A percentile compares a stretch with the other conserved stretches of the same genome.
phyloP scores from a whole-genome alignment of 2,113 vertebrate species.

The Callorhinus ursinus region DNA sequence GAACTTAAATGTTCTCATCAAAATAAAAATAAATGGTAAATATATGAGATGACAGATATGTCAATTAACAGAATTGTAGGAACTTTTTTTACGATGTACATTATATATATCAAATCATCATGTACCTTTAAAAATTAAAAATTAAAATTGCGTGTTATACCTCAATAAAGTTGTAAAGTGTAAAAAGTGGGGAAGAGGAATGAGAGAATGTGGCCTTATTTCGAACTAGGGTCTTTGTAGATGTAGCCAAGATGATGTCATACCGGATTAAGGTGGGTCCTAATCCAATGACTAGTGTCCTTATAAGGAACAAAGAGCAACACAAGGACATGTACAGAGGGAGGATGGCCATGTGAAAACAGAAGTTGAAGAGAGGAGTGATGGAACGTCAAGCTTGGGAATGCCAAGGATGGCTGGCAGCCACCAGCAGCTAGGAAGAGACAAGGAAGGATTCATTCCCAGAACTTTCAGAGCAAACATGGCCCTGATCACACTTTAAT shows the following conservation, averaged over 20 bases:
- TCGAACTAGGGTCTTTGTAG: not conserved
- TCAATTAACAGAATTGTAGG: not conserved
- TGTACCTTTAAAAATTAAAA: not conserved
- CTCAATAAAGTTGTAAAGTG: not conserved
- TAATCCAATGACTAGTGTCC: too few relatives aligned
- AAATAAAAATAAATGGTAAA: not conserved
- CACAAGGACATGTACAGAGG: fast-evolving
- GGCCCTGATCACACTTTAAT: not conserved
- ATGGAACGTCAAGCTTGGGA: not conserved
- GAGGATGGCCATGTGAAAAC: not conserved
- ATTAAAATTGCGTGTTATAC: not conserved
- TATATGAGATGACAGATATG: not conserved
- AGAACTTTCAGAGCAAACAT: not conserved
- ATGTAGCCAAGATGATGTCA: not conserved
- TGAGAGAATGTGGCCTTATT: not conserved
- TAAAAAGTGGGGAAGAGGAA: not conserved
- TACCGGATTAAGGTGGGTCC: fast-evolving
- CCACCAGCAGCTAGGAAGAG: not conserved
- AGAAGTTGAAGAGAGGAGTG: not conserved
- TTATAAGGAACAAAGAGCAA: not conserved
- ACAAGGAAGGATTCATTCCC: not conserved
- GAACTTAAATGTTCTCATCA: not conserved
- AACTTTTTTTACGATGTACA: not conserved
- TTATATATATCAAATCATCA: not conserved
- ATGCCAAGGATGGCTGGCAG: not conserved